phyloP scores from a whole-genome alignment of 2,888 invertebrate genomes.

The Drosophila trichaetosa region DNA sequence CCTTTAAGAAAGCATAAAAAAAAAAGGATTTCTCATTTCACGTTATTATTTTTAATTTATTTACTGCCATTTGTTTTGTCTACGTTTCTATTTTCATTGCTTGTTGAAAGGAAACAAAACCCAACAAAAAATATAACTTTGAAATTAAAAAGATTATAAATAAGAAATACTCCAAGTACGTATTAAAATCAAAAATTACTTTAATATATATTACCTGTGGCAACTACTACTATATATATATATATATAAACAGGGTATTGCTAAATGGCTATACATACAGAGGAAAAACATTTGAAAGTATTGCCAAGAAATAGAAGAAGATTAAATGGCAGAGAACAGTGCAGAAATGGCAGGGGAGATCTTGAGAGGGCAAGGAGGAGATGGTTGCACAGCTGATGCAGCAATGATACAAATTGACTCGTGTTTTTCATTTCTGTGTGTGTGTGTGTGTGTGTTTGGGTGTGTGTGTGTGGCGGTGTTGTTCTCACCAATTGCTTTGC shows the following conservation, averaged over 20 bases:
- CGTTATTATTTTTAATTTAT: not conserved
- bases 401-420: conserved; percentile 71
- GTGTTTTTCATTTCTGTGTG: conserved; percentile 52
- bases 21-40: not conserved
- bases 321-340: conserved; percentile 47
- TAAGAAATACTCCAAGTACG: not conserved
- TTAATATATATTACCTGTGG: not conserved
- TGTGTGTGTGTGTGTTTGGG: not conserved
- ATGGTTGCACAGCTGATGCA: conserved; percentile 20
- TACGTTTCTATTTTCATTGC: not conserved
- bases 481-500: conserved; percentile 38
- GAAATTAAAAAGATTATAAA: not conserved
- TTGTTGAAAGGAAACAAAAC: not conserved
- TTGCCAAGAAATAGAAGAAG: conserved; percentile 58
- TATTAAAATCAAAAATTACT: not conserved
- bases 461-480: not conserved
- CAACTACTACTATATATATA: not conserved
- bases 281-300: conserved; percentile 62
- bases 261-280: conserved; percentile 35
- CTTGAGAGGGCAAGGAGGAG: conserved; percentile 20
- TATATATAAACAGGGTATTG: conserved; percentile 12
- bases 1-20: not conserved
- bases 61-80: not conserved
- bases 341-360: not conserved
- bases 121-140: not conserved